Evolutionary conservation across 2,113 vertebrate genomes (phyloP), one percentile per base, ranked within the genome.

Genomic region (Gorsachius goisagi): DNA sequence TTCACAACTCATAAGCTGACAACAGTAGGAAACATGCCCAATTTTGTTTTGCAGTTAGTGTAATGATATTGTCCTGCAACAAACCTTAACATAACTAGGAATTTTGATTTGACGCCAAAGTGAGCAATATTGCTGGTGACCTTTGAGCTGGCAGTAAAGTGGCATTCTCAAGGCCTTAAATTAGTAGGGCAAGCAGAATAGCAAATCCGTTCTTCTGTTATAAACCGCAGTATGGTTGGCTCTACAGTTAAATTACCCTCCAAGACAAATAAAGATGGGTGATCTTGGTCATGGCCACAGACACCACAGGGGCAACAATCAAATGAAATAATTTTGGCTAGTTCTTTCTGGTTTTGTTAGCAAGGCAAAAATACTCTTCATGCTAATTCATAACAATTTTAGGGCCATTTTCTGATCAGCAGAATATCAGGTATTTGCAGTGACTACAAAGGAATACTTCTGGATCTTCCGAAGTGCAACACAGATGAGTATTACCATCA

Each of bases 101-200:
- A 41, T 92, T 97, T 97, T 96, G 94, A 97, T 96, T 97, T 94
- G 93, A 97, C 0, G 71, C 95, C 92, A 94, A 94, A 94, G 89
- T 85, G 92, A 97, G 93, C 93, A 96, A 94, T 96, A 96, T 96
- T 96, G 94, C 95, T 97, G 90, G 93, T 96, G 84, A 97, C 72
- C 89, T 96, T 93, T 1, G 63, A 97, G 93, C 97, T 97, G 96
- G 93, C 94, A 97, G 97, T 95, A 95, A 86, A 97, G 95, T 95
- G 96, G 95, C 96, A 95, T 97, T 97, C 96, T 97, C 94, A 97
- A 96, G 89, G 96, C 95, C 95, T 95, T 95, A 94, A 95, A 95
- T 88, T 95, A 95, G 95, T 97, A 91, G 89, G 93, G 89, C 81
- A 85, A 95, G 95, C 95, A 93, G 92, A 95, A 94, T 90, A 90